Conservation (phyloP, 2,888 invertebrate species). For the Drosophila koepferae region DNA sequence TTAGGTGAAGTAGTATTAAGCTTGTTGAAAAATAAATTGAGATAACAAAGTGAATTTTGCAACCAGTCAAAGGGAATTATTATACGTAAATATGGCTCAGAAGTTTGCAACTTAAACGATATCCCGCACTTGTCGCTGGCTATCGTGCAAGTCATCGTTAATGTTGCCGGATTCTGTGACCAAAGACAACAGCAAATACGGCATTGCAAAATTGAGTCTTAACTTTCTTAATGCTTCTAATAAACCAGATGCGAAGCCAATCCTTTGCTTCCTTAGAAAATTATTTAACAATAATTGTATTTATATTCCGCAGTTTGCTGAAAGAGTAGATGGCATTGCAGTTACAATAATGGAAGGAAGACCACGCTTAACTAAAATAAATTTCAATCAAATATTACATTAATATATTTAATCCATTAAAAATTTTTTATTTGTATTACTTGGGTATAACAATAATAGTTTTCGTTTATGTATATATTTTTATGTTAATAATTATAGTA, state of each 20-base stretch:
- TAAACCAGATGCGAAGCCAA: background rate
- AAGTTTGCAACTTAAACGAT: slow-evolving; percentile 46
- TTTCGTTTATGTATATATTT: slow-evolving; percentile 16
- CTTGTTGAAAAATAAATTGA: background rate
- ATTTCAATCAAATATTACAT: background rate
- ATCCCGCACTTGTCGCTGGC: slow-evolving; percentile 48
- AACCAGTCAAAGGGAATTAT: background rate
- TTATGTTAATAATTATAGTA: slow-evolving; percentile 22
- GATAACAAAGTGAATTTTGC: background rate
- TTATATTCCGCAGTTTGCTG: slow-evolving; percentile 1
- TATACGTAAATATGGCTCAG: slow-evolving; percentile 11
- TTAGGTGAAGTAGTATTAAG: background rate
- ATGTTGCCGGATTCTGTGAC: slow-evolving; percentile 42
- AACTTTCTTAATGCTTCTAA: background rate
- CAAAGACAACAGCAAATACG: background rate
- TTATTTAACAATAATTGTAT: background rate
- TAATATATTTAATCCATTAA: slow-evolving; percentile 8
- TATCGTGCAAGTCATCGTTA: slow-evolving; percentile 55
- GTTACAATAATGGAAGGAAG: background rate
- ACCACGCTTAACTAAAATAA: background rate
- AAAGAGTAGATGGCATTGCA: background rate
- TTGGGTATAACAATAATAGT: slow-evolving; percentile 18
- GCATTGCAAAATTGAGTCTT: background rate
- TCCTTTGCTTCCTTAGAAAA: background rate
- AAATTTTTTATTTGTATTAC: slow-evolving; percentile 10